Percentiles rank a stretch among this genome's conserved stretches.
These are phyloP conservation scores for Lutjanus campechanus DNA, from an alignment of 2,797 vertebrate genomes.

Conservation along the genomic window DNA sequence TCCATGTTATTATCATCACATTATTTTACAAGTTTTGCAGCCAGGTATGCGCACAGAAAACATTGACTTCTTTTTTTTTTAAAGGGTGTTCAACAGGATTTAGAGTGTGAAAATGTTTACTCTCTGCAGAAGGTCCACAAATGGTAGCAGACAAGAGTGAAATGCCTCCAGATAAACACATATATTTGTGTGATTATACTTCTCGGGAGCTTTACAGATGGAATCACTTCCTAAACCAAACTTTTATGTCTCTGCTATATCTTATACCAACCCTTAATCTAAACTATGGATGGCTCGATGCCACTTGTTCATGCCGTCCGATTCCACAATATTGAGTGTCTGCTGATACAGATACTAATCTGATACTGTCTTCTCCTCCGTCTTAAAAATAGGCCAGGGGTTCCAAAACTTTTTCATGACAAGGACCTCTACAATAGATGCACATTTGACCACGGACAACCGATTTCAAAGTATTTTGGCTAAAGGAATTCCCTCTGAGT, in stretches of 20 bases:
- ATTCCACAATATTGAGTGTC: too few relatives aligned
- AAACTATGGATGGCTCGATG: too few relatives aligned
- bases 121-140: constrained; percentile 41
- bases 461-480: too few relatives aligned
- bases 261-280: not conserved
- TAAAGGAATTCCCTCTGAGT: too few relatives aligned
- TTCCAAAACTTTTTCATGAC: too few relatives aligned
- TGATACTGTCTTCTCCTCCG: too few relatives aligned
- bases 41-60: constrained; percentile 7
- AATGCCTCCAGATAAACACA: constrained; percentile 21
- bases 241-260: constrained; percentile 12
- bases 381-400: too few relatives aligned
- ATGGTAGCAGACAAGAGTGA: constrained; percentile 23
- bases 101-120: constrained; percentile 36
- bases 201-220: constrained; percentile 25
- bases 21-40: constrained; percentile 19
- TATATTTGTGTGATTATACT: constrained; percentile 22
- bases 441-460: too few relatives aligned
- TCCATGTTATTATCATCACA: not conserved
- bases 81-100: constrained; percentile 39
- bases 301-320: too few relatives aligned
- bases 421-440: too few relatives aligned
- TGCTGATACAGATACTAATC: too few relatives aligned
- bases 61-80: constrained; percentile 2
- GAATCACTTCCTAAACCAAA: constrained; percentile 12